These are phyloP conservation scores for Drosophila niveifrons DNA, from an alignment of 2,888 invertebrate species.

Conservation along the genomic window DNA sequence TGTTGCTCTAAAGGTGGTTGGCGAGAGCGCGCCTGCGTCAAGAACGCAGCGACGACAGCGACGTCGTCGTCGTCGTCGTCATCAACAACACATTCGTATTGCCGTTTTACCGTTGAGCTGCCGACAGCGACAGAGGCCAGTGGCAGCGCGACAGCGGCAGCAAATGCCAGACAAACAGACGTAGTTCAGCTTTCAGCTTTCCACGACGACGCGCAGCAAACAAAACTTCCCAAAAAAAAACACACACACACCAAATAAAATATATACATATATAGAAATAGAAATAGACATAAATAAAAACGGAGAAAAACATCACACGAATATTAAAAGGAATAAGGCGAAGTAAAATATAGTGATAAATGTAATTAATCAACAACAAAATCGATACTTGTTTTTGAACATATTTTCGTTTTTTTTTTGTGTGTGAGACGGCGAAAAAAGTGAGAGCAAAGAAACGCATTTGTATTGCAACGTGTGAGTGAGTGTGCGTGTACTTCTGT, in stretches of 20 bases:
- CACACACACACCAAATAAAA: constrained; percentile 1
- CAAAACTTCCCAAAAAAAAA: constrained; percentile 29
- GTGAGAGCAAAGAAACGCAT: constrained; percentile 35
- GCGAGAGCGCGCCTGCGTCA: constrained; percentile 57
- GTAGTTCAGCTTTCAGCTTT: constrained; percentile 73
- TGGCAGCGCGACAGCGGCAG: constrained; percentile 26
- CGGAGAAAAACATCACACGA: neutral
- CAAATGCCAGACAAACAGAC: constrained; percentile 64
- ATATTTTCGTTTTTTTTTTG: constrained; percentile 25
- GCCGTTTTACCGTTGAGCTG: constrained; percentile 4
- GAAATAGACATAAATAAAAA: constrained; percentile 2
- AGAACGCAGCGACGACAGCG: constrained; percentile 48
- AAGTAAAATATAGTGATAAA: neutral
- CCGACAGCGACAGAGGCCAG: constrained; percentile 2
- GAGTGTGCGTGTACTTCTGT: constrained; percentile 20
- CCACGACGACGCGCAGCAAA: constrained; percentile 66
- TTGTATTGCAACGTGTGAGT: constrained; percentile 34
- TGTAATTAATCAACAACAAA: neutral
- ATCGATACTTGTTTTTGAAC: constrained; percentile 9
- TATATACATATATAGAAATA: neutral
- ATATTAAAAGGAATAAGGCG: neutral
- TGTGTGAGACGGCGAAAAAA: constrained; percentile 51
- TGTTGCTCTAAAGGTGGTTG: constrained; percentile 35
- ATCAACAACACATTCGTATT: neutral
- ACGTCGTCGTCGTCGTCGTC: neutral